These are phyloP conservation scores for Rhingia campestris DNA, from an alignment of 2,888 invertebrate species.

Conservation along the genomic window DNA sequence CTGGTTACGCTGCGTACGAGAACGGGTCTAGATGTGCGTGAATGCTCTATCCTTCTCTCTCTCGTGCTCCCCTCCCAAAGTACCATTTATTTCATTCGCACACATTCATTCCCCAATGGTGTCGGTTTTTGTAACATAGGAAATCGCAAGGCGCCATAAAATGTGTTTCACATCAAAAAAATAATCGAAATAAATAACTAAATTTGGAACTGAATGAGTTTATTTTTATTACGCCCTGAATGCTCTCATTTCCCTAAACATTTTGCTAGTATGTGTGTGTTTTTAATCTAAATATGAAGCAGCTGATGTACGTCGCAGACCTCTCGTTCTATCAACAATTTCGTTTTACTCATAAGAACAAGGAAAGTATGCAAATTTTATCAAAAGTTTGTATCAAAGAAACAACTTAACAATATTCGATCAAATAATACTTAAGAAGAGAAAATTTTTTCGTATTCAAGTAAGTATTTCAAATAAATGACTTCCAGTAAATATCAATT, in stretches of 20 bases:
- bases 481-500: no score
- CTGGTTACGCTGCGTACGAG: no score
- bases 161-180: no score
- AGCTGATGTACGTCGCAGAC: slow-evolving; percentile 34
- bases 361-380: slow-evolving; percentile 14
- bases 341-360: slow-evolving; percentile 2
- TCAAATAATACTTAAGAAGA: background rate
- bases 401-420: background rate
- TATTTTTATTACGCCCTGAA: background rate
- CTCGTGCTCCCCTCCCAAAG: no score
- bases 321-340: slow-evolving; percentile 16
- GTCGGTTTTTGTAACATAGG: no score
- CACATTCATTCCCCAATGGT: no score
- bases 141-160: no score
- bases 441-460: slow-evolving; percentile 42
- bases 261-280: background rate
- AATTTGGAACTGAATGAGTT: no score
- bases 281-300: slow-evolving; percentile 3
- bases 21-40: no score
- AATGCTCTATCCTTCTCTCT: no score
- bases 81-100: no score
- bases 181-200: no score
- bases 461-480: slow-evolving; percentile 36
- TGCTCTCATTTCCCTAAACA: background rate
- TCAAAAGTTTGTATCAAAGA: slow-evolving; percentile 18